Base-by-base conservation (phyloP, 2,113 vertebrate genomes). In the Pyxicephalus adspersus region DNA sequence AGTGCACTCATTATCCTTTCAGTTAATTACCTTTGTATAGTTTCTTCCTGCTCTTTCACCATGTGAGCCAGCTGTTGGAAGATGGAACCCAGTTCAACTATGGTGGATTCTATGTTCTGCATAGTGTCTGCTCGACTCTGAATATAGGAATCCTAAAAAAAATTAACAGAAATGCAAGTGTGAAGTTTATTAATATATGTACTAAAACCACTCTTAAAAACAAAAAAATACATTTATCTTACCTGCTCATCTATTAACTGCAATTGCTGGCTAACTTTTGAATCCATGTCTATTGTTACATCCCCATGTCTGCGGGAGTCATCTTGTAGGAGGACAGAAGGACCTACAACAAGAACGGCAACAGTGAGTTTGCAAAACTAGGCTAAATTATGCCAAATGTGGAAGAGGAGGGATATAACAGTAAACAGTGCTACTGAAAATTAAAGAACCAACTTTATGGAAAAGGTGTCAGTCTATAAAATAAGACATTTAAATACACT, bases 1-100 rank as follows among this genome's bases (percentile, higher is more conserved):
- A n/a, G n/a, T n/a, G n/a, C n/a, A n/a, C n/a, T n/a, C n/a, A n/a
- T n/a, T n/a, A n/a, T n/a, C n/a, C 15, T 0, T 52, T 29, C 29
- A 25, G n/a, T 13, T 22, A 5, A 89, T 90, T 75, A 97, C 96
- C 96, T 95, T 86, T 96, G 95, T 80, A 97, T 89, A 16, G 95
- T 96, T 87, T 98, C 96, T 81, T 97, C 96, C 83, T 97, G 96
- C 71, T 97, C 95, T 85, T 97, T 96, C 23, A 98, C 95, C 96
- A 98, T 98, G 85, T 96, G 96, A 0, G 95, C 96, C 87, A 97
- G 83, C 84, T 96, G 96, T 85, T 97, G 96, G 84, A 97, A 97
- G 86, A 97, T 97, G 81, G 95, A 96, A 52, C 96, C 95, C 85
- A 97, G 90, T 82, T 97, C 96, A 28, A 97, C 96, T 0, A 97